Conservation (phyloP, 2,888 invertebrate genomes). For the Tiliacea aurago region DNA sequence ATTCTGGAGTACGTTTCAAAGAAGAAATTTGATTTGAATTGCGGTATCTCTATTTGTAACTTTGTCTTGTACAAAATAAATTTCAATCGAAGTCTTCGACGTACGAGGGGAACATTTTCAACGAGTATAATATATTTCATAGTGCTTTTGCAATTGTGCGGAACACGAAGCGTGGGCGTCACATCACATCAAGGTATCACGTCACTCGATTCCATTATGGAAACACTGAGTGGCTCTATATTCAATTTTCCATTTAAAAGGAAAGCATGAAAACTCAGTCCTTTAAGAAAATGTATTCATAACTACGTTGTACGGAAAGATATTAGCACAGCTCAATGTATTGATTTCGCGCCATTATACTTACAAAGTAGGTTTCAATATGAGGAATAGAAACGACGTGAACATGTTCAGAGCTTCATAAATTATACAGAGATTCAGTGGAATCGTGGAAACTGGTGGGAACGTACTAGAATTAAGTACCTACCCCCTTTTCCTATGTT, state of each 20-base stretch:
- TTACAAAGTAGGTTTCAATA: conserved; percentile 46
- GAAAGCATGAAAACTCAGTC: conserved; percentile 15
- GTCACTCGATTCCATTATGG: conserved; percentile 70
- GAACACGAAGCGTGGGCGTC: conserved; percentile 58
- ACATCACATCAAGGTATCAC: conserved; percentile 65
- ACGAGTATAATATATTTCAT: too few relatives aligned
- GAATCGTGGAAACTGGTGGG: conserved; percentile 36
- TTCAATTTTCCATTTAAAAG: conserved; percentile 74
- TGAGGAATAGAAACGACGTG: conserved; percentile 43
- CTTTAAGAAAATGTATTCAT: conserved; percentile 40
- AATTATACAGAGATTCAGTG: conserved; percentile 51
- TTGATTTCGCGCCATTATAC: conserved; percentile 51
- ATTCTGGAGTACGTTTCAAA: conserved; percentile 55
- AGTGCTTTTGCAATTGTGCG: conserved; percentile 60
- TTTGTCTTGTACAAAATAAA: conserved; percentile 66
- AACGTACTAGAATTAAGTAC: conserved; percentile 36
- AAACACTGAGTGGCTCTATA: conserved; percentile 70
- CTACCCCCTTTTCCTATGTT: conserved; percentile 12
- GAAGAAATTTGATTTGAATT: conserved; percentile 63
- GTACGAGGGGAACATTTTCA: conserved; percentile 50
- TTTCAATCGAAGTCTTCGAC: conserved; percentile 65
- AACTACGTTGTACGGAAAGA: conserved; percentile 42
- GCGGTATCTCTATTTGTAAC: conserved; percentile 63
- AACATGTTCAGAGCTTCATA: conserved; percentile 54
- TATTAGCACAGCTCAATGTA: conserved; percentile 44